Conservation (phyloP, 2,797 vertebrate species). For the Neosilurus hyrtlii region DNA sequence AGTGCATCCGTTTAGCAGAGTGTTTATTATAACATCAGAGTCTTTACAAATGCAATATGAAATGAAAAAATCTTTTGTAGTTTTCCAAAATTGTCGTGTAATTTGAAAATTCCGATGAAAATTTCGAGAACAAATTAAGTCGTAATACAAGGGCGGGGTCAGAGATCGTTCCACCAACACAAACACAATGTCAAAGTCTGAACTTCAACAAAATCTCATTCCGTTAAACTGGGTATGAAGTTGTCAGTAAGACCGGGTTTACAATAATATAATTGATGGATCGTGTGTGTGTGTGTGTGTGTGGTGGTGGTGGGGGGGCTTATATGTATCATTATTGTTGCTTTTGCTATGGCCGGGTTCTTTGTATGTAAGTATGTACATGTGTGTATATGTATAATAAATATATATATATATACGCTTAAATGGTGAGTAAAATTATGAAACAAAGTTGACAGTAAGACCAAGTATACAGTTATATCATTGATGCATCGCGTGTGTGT, state of each 20-base stretch:
- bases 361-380: too few relatives aligned
- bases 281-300: too few relatives aligned
- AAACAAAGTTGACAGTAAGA: too few relatives aligned
- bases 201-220: neutral
- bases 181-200: too few relatives aligned
- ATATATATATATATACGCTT: too few relatives aligned
- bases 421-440: too few relatives aligned
- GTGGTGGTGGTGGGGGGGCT: too few relatives aligned
- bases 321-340: too few relatives aligned
- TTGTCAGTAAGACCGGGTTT: neutral
- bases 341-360: too few relatives aligned
- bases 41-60: neutral
- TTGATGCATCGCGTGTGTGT: neutral
- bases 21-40: neutral
- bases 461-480: neutral
- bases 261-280: too few relatives aligned
- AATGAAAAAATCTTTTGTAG: neutral
- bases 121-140: neutral
- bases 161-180: neutral
- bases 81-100: neutral
- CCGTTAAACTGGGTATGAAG: neutral
- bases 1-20: neutral
- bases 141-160: neutral
- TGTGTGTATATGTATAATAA: too few relatives aligned
- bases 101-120: neutral